Base-by-base conservation (phyloP, 2,888 invertebrate species). In the Cenopis cana region DNA sequence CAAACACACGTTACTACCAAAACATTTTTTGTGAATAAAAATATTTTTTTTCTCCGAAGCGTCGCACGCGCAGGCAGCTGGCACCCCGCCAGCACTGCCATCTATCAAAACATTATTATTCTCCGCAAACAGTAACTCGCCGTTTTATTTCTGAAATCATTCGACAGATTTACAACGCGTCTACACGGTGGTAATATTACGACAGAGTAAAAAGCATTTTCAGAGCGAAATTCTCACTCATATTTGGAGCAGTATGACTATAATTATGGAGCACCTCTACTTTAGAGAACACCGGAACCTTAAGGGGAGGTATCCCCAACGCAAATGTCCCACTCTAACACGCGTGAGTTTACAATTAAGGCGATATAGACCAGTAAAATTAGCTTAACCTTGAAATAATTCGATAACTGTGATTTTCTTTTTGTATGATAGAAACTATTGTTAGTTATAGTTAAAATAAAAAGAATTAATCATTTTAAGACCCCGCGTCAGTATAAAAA, bases 131-230 rank as follows among this genome's bases (percentile, higher is more conserved):
- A 70, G 36, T 74, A 73, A 73, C 73, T 62, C 73, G 74, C 66
- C 65, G 69, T 72, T 76, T 78, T 79, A 81, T 81, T 82, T 79
- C 78, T 59, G 73, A 72, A 71, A 76, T 77, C 74, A 76, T 78
- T 77, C 74, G 76, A 76, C 76, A 75, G 74, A 68, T 78, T 77
- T 68, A 73, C 76, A 76, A 74, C 73, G 56, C 71, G 75, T 33
- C 70, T 70, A 60, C 60, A 60, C 59, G 55, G 36, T n/a, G n/a
- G 59, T 2, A 59, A 69, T 57, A 70, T 69, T 69, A 62, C 54
- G 41, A 66, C 49, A 57, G 49, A 66, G 65, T 70, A 18, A 66
- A 70, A 70, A 49, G 9, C 66, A 12, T 12, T 5, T 46, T 6
- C n/a, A 46, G 46, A n/a, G 46, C n/a, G 38, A 10, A 12, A 38